These are phyloP conservation scores for Dermatophagoides farinae DNA, from an alignment of 1,140 invertebrate species.

Conservation along the genomic window DNA sequence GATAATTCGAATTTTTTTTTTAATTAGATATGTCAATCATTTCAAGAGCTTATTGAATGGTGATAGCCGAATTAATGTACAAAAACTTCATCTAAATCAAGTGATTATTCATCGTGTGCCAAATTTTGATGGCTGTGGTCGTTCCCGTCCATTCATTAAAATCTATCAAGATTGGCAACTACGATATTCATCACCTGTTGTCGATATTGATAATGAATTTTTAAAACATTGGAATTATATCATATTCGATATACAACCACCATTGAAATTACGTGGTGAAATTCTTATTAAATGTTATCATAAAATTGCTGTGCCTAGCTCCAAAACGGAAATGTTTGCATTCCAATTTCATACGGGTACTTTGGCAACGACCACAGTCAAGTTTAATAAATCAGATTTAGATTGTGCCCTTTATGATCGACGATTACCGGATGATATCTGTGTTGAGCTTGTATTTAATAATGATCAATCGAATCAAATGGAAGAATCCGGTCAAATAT, in stretches of 20 bases:
- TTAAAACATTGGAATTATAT: constrained; percentile 24
- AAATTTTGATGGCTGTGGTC: constrained; percentile 44
- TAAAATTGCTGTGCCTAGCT: constrained; percentile 27
- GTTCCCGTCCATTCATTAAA: constrained; percentile 32
- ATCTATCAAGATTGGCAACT: constrained; percentile 60
- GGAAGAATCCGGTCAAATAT: constrained; percentile 2
- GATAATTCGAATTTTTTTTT: not conserved
- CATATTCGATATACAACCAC: constrained; percentile 33
- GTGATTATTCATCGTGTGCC: constrained; percentile 63
- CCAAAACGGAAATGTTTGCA: constrained; percentile 44
- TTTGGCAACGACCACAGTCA: constrained; percentile 54
- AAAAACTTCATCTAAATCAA: constrained; percentile 61
- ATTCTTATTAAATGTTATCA: constrained; percentile 75
- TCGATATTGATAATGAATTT: not conserved
- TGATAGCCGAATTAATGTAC: constrained; percentile 60
- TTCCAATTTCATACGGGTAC: constrained; percentile 83
- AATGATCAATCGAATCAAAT: constrained; percentile 9
- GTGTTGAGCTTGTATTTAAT: constrained; percentile 37
- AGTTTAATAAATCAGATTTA: constrained; percentile 61
- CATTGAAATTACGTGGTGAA: constrained; percentile 59
- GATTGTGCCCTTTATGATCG: constrained; percentile 57
- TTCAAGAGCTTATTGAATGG: constrained; percentile 73
- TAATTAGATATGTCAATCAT: constrained; percentile 57
- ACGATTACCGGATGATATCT: constrained; percentile 39
- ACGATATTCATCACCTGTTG: constrained; percentile 54